Conservation (phyloP, 2,797 vertebrate species). For the Anolis apletophallus region DNA sequence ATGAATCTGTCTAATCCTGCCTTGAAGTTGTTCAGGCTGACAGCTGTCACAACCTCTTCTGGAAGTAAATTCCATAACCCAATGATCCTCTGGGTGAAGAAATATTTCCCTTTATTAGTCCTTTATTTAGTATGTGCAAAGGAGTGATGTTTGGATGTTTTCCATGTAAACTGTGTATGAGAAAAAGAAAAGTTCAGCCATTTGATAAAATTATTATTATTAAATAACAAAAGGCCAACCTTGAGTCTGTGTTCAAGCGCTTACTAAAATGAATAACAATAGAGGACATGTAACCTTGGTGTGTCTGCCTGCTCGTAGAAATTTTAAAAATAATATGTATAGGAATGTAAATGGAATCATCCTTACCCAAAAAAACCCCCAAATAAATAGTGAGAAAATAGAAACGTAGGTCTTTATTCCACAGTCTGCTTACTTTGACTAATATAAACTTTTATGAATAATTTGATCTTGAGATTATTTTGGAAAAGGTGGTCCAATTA, state of each 20-base stretch:
- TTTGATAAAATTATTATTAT: constrained; percentile 28
- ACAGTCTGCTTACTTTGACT: neutral
- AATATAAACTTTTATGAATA: neutral
- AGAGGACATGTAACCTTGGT: neutral
- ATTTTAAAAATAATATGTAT: neutral
- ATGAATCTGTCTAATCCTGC: no score
- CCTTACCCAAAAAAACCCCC: accelerated
- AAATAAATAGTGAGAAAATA: constrained; percentile 16
- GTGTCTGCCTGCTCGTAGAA: constrained; percentile 11
- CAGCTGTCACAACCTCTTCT: no score
- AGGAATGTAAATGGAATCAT: neutral
- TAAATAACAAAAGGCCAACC: neutral
- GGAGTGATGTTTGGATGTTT: neutral
- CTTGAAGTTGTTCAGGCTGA: no score
- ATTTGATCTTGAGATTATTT: accelerated
- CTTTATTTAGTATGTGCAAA: neutral
- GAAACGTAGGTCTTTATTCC: neutral
- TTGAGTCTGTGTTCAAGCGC: constrained; percentile 30
- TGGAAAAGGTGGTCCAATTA: accelerated
- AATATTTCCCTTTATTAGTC: no score
- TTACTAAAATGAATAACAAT: constrained; percentile 23
- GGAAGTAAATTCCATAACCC: no score
- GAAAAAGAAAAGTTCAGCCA: neutral
- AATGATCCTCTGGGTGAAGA: no score
- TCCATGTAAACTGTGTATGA: neutral